These are phyloP conservation scores for Dasypolia templi DNA, from an alignment of 2,888 invertebrate species.

Conservation along the genomic window DNA sequence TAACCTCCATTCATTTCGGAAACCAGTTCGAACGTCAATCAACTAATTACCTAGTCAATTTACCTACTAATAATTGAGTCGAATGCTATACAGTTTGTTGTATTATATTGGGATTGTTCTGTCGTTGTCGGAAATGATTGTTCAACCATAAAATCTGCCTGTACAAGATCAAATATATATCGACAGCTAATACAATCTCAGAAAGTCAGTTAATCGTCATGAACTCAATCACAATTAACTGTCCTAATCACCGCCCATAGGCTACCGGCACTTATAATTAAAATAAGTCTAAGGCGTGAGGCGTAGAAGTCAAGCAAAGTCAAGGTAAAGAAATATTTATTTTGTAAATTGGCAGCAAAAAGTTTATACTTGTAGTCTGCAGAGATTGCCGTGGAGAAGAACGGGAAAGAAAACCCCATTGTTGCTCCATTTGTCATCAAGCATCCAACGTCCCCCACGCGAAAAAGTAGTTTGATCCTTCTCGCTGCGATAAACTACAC, in stretches of 20 bases:
- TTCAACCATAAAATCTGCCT: background rate
- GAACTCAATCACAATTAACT: background rate
- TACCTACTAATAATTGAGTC: conserved; percentile 43
- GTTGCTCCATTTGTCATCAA: background rate
- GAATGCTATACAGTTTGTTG: background rate
- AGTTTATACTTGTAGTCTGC: too few species aligned
- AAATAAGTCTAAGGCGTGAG: too few species aligned
- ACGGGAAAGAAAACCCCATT: background rate
- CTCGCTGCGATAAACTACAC: too few species aligned
- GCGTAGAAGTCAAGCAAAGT: too few species aligned
- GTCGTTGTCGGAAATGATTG: background rate
- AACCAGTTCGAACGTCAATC: conserved; percentile 23
- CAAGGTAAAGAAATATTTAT: background rate
- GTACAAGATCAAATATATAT: background rate
- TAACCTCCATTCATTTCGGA: conserved; percentile 24
- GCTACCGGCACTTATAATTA: background rate
- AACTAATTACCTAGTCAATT: conserved; percentile 55
- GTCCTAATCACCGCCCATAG: background rate
- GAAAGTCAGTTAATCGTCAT: too few species aligned
- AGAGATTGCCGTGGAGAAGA: background rate
- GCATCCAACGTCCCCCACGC: too few species aligned
- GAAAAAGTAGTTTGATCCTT: background rate
- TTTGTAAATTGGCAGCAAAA: background rate
- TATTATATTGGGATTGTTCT: background rate
- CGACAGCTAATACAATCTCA: too few species aligned